These are phyloP conservation scores for Steinernema hermaphroditum DNA, from an alignment of 2,888 invertebrate genomes.

Conservation along the genomic window DNA sequence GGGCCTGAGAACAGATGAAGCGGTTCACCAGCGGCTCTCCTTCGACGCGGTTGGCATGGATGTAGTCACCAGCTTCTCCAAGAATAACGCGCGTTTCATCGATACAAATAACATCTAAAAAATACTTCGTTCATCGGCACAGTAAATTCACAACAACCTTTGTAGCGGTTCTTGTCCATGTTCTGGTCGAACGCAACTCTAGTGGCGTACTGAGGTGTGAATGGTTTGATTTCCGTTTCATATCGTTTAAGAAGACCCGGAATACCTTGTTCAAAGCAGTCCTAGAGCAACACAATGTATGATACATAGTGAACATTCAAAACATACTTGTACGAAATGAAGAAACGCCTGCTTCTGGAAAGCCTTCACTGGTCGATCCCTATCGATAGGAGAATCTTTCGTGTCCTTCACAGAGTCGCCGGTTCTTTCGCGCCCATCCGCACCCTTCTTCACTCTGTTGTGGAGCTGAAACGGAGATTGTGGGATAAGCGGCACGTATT, in stretches of 20 bases:
- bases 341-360: too few relatives aligned
- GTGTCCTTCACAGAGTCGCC: constrained; percentile 79
- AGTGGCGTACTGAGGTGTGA: neutral
- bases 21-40: constrained; percentile 34
- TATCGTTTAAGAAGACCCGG: neutral
- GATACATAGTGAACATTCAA: too few relatives aligned
- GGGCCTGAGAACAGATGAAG: constrained; percentile 37
- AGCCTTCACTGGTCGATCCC: too few relatives aligned
- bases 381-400: constrained; percentile 81
- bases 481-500: too few relatives aligned
- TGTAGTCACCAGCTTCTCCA: constrained; percentile 37
- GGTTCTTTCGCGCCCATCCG: too few relatives aligned
- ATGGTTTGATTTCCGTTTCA: neutral
- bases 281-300: constrained; percentile 24
- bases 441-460: too few relatives aligned
- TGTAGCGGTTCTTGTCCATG: constrained; percentile 33
- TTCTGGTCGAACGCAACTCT: constrained; percentile 22
- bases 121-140: neutral
- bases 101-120: constrained; percentile 35
- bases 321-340: too few relatives aligned
- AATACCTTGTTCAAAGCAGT: constrained; percentile 29
- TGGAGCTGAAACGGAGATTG: too few relatives aligned
- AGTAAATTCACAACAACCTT: neutral
- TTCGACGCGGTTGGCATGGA: constrained; percentile 37
- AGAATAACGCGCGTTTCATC: constrained; percentile 33